Conservation (phyloP, 53 echinoderm and acorn worm genomes). For the Holothuria scabra region DNA sequence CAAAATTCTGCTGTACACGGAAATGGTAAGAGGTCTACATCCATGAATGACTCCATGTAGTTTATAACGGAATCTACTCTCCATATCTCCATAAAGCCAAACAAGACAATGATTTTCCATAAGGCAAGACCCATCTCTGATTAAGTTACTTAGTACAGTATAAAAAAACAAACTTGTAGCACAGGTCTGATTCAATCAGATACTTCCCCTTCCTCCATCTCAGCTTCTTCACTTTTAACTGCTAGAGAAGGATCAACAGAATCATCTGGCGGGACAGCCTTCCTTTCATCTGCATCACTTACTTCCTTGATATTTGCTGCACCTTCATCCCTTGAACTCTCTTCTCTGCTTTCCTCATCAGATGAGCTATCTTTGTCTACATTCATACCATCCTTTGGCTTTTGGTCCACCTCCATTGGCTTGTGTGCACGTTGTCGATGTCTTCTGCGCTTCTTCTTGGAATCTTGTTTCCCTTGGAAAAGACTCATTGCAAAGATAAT, state of each 20-base stretch:
- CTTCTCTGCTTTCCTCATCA: not conserved
- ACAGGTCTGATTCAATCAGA: slow-evolving; percentile 1
- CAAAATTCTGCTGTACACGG: too few species aligned
- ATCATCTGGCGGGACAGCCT: not conserved
- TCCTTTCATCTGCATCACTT: not conserved
- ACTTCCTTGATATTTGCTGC: slow-evolving; percentile 12
- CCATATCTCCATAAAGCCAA: too few species aligned
- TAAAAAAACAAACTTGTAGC: too few species aligned
- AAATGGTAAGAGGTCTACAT: too few species aligned
- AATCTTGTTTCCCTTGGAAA: not conserved
- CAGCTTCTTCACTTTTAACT: not conserved
- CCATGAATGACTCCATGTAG: too few species aligned
- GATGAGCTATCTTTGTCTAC: not conserved
- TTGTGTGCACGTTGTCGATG: not conserved
- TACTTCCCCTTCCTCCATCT: slow-evolving; percentile 48
- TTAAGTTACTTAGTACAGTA: too few species aligned
- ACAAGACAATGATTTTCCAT: too few species aligned
- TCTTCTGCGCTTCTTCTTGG: slow-evolving; percentile 15
- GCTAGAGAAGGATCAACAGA: not conserved
- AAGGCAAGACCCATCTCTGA: too few species aligned
- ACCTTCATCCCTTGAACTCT: not conserved
- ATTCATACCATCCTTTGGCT: not conserved
- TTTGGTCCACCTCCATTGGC: not conserved
- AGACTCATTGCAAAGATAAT: slow-evolving; percentile 64
- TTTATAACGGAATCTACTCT: too few species aligned